phyloP scores from a whole-genome alignment of 2,888 invertebrate genomes.

The Pollenia griseotomentosa region DNA sequence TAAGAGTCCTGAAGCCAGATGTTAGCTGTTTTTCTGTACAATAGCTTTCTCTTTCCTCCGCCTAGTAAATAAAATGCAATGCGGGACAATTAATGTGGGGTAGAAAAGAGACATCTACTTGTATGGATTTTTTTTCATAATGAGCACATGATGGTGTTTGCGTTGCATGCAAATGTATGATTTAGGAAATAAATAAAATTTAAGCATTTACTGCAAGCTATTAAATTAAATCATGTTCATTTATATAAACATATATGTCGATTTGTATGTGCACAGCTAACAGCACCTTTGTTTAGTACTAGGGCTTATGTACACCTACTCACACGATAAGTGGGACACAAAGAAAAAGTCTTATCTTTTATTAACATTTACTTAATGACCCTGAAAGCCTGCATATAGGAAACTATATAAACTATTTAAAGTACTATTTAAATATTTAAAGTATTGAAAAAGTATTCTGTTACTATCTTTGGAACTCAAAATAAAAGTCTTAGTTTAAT shows the following conservation, averaged over 20 bases:
- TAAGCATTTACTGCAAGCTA: constrained; percentile 22
- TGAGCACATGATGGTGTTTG: neutral
- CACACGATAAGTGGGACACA: too few species aligned
- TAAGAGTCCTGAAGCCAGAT: constrained; percentile 16
- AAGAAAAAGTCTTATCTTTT: neutral
- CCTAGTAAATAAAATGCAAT: neutral
- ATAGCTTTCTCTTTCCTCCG: neutral
- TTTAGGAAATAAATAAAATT: constrained; percentile 26
- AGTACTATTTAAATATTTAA: too few species aligned
- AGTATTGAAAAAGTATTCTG: neutral
- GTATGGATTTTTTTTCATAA: neutral
- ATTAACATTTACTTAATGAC: too few species aligned
- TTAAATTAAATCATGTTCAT: neutral
- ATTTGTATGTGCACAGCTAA: neutral
- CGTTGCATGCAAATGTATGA: constrained; percentile 3
- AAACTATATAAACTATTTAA: too few species aligned
- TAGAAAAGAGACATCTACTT: neutral
- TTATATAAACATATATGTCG: neutral
- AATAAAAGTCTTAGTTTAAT: too few species aligned
- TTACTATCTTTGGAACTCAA: too few species aligned
- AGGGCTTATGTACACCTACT: too few species aligned
- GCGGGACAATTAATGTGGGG: neutral
- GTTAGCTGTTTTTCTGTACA: neutral
- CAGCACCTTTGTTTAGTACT: neutral
- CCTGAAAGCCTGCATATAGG: too few species aligned